A percentile compares a stretch with the other conserved stretches of the same genome.
Conservation (phyloP, 2,113 vertebrate species). For the Tragelaphus buxtoni region DNA sequence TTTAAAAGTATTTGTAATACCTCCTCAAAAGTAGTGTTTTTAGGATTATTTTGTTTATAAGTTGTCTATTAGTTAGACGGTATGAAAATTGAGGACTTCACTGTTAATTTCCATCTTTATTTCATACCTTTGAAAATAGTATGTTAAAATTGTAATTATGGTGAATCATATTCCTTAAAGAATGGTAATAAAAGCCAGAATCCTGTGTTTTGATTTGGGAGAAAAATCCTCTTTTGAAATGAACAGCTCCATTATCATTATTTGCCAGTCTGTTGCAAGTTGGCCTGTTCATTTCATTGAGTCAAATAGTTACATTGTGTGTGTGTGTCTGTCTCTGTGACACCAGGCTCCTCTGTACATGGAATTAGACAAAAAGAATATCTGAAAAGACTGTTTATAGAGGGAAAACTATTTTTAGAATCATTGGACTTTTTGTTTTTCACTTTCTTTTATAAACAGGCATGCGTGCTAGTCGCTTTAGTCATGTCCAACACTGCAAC, state of each 20-base stretch:
- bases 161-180: background rate
- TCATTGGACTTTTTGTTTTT: background rate
- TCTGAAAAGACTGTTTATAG: background rate
- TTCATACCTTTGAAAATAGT: constrained; percentile 6
- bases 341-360: background rate
- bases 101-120: background rate
- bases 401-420: background rate
- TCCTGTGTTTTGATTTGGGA: background rate
- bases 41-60: background rate
- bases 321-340: background rate
- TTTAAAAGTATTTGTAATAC: constrained; percentile 62
- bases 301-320: background rate
- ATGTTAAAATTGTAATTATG: constrained; percentile 20
- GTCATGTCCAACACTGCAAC: background rate
- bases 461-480: background rate
- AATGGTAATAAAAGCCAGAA: constrained; percentile 31
- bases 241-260: background rate
- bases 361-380: background rate
- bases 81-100: background rate
- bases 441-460: constrained; percentile 13
- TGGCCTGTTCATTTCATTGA: background rate
- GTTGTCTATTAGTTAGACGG: background rate
- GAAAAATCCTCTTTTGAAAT: background rate
- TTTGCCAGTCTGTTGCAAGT: background rate
- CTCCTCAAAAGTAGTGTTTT: background rate